These are phyloP conservation scores for Sebastes aleutianus DNA, from an alignment of 2,797 vertebrate species.

Conservation along the genomic window DNA sequence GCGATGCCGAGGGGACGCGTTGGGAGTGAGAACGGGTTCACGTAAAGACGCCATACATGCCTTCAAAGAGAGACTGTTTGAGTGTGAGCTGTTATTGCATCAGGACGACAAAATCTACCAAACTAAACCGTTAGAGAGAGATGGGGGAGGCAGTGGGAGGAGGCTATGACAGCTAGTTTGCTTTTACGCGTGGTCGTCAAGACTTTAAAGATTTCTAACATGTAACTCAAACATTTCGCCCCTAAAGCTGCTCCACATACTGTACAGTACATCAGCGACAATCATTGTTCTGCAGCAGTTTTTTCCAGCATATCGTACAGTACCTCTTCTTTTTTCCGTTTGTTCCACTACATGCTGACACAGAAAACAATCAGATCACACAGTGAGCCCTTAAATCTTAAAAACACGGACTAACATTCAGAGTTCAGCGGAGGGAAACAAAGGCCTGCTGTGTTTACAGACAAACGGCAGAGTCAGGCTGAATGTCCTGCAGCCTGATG, in stretches of 20 bases:
- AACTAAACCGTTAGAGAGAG: neutral
- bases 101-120: neutral
- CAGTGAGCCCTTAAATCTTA: slow-evolving; percentile 1
- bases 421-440: neutral
- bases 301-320: neutral
- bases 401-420: neutral
- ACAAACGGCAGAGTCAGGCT: neutral
- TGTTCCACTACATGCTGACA: neutral
- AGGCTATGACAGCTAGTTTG: neutral
- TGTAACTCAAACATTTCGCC: neutral
- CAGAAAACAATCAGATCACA: slow-evolving; percentile 7
- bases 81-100: neutral
- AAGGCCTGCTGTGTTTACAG: neutral
- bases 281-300: neutral
- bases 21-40: too few species aligned
- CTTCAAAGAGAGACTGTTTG: neutral
- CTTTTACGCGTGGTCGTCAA: too few species aligned
- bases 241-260: neutral
- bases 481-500: neutral
- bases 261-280: neutral
- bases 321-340: neutral
- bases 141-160: neutral
- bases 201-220: neutral
- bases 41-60: neutral
- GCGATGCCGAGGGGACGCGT: too few species aligned